Evolutionary conservation across 2,888 invertebrate genomes (phyloP).

Genomic region (Tortrix viridana): DNA sequence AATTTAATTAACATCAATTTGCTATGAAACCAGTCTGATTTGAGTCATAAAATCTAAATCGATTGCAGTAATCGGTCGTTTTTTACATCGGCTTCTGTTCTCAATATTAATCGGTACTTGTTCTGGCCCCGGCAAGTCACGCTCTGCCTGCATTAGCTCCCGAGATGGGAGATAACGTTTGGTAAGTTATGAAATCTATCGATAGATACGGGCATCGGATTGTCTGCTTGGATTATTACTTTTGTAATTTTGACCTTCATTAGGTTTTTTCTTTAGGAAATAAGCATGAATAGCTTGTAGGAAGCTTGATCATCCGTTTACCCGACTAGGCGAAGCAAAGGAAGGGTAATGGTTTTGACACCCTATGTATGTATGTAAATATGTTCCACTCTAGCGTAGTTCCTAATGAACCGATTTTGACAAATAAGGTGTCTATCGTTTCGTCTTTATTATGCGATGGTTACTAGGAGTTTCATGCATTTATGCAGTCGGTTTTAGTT

Average conservation of each 20-base stretch:
- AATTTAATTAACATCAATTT: slow-evolving; percentile 33
- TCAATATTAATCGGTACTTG: slow-evolving; percentile 38
- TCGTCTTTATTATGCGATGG: too few relatives aligned
- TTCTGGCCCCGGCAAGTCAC: slow-evolving; percentile 28
- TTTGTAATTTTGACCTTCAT: slow-evolving; percentile 36
- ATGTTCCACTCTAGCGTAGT: too few relatives aligned
- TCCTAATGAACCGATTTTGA: too few relatives aligned
- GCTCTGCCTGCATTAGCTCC: slow-evolving; percentile 34
- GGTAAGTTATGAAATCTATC: slow-evolving; percentile 37
- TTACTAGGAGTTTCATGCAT: too few relatives aligned
- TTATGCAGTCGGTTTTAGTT: too few relatives aligned
- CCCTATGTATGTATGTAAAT: too few relatives aligned
- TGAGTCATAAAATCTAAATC: slow-evolving; percentile 36
- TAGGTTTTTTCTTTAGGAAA: not conserved
- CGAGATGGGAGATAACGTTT: slow-evolving; percentile 35
- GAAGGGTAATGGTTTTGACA: too few relatives aligned
- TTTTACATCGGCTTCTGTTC: slow-evolving; percentile 34
- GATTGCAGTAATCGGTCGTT: slow-evolving; percentile 36
- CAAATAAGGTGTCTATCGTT: too few relatives aligned
- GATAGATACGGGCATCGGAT: slow-evolving; percentile 29
- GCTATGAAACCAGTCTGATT: slow-evolving; percentile 29
- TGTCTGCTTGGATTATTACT: slow-evolving; percentile 33
- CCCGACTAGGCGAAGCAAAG: too few relatives aligned
- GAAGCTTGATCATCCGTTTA: too few relatives aligned
- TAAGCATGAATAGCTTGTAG: too few relatives aligned